Evolutionary conservation across 2,797 vertebrate genomes (phyloP).

Genomic region (Myotis daubentonii): DNA sequence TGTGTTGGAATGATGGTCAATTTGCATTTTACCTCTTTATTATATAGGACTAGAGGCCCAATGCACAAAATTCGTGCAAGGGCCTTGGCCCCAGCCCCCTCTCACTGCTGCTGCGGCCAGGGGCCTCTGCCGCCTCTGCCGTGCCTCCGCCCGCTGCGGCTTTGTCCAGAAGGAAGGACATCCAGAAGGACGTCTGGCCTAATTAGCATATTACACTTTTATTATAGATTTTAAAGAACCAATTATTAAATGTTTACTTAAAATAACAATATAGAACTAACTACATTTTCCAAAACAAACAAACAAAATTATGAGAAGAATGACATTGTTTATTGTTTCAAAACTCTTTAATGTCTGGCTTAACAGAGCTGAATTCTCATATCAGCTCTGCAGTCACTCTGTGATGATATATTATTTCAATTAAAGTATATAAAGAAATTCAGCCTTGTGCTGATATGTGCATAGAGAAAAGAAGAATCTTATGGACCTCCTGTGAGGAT

Average conservation of each 20-base stretch:
- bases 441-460: neutral
- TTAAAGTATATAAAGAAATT: neutral
- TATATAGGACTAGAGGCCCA: too few relatives aligned
- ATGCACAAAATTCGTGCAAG: too few relatives aligned
- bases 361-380: neutral
- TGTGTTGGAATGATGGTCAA: too few relatives aligned
- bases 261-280: neutral
- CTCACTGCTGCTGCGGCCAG: fast-evolving
- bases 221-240: neutral
- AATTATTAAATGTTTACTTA: conserved; percentile 23
- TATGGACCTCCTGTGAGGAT: neutral
- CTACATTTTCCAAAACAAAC: conserved; percentile 14
- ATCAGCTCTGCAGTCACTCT: neutral
- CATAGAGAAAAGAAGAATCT: neutral
- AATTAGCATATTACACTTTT: neutral
- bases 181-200: too few relatives aligned
- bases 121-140: too few relatives aligned
- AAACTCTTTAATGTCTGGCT: neutral
- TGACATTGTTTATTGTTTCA: neutral
- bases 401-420: neutral
- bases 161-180: too few relatives aligned
- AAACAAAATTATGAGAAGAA: neutral
- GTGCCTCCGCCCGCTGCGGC: fast-evolving
- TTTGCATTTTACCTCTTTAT: too few relatives aligned
- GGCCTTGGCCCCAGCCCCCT: too few relatives aligned